phyloP scores from a whole-genome alignment of 2,113 vertebrate species.

The Oreotragus oreotragus region DNA sequence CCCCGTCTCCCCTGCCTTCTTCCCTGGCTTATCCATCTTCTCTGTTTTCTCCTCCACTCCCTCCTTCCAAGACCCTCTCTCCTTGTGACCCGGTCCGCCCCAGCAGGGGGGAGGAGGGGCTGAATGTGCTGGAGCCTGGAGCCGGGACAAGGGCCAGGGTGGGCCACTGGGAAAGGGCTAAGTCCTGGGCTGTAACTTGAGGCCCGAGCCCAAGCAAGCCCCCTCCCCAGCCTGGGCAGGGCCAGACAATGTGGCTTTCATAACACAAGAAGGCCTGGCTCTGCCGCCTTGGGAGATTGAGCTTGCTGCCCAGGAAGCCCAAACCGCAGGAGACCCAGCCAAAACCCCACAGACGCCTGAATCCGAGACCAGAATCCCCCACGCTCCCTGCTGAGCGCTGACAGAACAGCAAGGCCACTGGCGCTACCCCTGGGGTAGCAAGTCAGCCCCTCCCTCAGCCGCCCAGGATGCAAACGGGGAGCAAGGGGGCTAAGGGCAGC shows the following conservation, averaged over 20 bases:
- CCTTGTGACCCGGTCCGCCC: neutral
- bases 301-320: constrained; percentile 72
- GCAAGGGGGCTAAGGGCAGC: neutral
- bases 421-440: neutral
- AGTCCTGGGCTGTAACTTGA: constrained; percentile 35
- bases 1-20: neutral
- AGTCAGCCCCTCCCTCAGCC: neutral
- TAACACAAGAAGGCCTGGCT: constrained; percentile 47
- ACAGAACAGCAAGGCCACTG: neutral
- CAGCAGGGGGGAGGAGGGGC: neutral
- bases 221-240: constrained; percentile 58
- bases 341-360: constrained; percentile 69
- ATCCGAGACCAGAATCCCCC: constrained; percentile 43
- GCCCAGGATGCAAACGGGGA: neutral
- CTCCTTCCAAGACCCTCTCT: neutral
- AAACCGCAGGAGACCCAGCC: constrained; percentile 70
- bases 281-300: constrained; percentile 47
- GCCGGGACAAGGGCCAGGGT: neutral
- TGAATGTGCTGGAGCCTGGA: neutral
- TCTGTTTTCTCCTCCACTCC: neutral
- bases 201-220: neutral
- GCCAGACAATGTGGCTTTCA: constrained; percentile 72
- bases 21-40: neutral
- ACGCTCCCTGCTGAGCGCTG: neutral
- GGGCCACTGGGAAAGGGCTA: neutral